Evolutionary conservation across 1,140 invertebrate genomes (phyloP).

Genomic region (Listronotus bonariensis): DNA sequence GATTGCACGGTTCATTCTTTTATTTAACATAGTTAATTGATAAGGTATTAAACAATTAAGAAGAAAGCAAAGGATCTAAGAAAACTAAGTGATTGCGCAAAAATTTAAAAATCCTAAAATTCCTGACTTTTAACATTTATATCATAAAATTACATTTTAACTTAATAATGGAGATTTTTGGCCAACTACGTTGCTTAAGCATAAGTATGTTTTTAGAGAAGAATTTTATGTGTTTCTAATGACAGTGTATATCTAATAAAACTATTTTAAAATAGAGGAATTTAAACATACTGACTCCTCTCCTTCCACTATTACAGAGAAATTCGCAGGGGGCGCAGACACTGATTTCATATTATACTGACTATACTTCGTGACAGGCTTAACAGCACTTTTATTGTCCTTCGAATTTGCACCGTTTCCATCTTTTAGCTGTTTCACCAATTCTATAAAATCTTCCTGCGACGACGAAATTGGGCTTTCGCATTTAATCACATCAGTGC

Average conservation of each 20-base stretch:
- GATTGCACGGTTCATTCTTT: no score
- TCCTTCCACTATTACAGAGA: conserved; percentile 47
- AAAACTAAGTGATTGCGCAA: background rate
- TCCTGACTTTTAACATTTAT: no score
- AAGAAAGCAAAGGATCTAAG: no score
- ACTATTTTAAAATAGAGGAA: conserved; percentile 2
- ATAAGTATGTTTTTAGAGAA: no score
- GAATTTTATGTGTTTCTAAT: no score
- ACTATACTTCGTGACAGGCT: conserved; percentile 38
- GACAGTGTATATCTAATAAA: background rate
- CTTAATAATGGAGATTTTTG: no score
- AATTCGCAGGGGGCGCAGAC: conserved; percentile 39
- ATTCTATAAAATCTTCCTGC: conserved; percentile 33
- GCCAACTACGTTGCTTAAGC: no score
- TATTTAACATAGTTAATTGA: no score
- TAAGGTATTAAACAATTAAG: no score
- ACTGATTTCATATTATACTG: conserved; percentile 35
- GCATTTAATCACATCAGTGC: conserved; percentile 36
- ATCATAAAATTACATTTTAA: no score
- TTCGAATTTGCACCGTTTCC: background rate
- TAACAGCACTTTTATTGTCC: conserved; percentile 11
- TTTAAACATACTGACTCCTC: conserved; percentile 47
- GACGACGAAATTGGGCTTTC: conserved; percentile 14
- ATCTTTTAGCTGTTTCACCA: conserved; percentile 20
- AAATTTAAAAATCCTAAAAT: no score